phyloP scores from a whole-genome alignment of 2,888 invertebrate genomes.

The Macrosiphum euphorbiae region DNA sequence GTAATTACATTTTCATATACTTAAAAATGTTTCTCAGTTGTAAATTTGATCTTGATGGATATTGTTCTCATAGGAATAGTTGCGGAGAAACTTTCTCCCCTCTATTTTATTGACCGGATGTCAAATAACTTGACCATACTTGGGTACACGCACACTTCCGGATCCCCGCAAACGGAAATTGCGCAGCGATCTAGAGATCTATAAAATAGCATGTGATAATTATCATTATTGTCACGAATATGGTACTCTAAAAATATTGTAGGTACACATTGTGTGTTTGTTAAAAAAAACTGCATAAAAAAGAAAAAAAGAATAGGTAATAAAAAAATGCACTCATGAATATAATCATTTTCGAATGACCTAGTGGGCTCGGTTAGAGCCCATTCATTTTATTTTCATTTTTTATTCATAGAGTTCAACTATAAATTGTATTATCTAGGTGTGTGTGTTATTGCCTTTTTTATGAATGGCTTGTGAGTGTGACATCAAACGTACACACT shows the following conservation, averaged over 20 bases:
- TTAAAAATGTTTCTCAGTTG: neutral
- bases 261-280: neutral
- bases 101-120: constrained; percentile 30
- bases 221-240: constrained; percentile 18
- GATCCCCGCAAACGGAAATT: constrained; percentile 40
- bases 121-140: constrained; percentile 50
- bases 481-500: constrained; percentile 22
- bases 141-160: constrained; percentile 36
- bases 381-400: constrained; percentile 52
- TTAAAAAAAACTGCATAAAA: neutral
- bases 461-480: constrained; percentile 60
- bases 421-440: constrained; percentile 55
- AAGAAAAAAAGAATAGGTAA: neutral
- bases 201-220: constrained; percentile 24
- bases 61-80: constrained; percentile 31
- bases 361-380: constrained; percentile 53
- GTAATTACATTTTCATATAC: neutral
- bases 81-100: constrained; percentile 17
- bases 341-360: constrained; percentile 50
- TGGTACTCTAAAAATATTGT: constrained; percentile 1
- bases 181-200: constrained; percentile 6
- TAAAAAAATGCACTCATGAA: constrained; percentile 27
- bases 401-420: constrained; percentile 42
- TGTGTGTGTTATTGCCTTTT: constrained; percentile 58
- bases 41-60: neutral